Conservation (phyloP, 2,888 invertebrate genomes). For the Sericinus montela region DNA sequence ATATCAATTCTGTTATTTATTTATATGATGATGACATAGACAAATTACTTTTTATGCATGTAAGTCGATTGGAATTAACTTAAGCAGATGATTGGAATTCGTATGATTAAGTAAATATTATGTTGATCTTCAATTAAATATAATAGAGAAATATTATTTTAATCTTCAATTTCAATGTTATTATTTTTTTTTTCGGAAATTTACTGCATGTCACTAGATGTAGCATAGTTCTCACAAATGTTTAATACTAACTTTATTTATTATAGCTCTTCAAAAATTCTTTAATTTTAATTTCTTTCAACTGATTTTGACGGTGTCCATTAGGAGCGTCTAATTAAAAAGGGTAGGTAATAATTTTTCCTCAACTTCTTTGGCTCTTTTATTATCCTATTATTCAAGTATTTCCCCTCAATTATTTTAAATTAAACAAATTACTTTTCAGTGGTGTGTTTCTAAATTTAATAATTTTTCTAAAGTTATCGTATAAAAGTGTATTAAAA, state of each 20-base stretch:
- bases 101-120: too few species aligned
- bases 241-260: too few species aligned
- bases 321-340: not conserved
- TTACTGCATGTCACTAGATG: not conserved
- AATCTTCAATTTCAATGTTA: not conserved
- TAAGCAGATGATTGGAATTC: too few species aligned
- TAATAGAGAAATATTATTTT: not conserved
- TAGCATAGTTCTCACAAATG: not conserved
- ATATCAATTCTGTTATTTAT: too few species aligned
- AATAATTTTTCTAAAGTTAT: too few species aligned
- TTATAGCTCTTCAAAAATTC: not conserved
- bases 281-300: not conserved
- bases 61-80: too few species aligned
- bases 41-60: too few species aligned
- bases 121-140: too few species aligned
- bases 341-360: not conserved
- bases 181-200: not conserved
- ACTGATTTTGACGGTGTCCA: not conserved
- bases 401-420: not conserved
- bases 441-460: too few species aligned
- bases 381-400: not conserved
- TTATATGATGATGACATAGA: too few species aligned
- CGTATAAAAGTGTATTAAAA: too few species aligned
- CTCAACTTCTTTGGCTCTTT: not conserved
- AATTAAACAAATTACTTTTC: not conserved